Percentiles rank a stretch among this genome's conserved stretches.
phyloP scores from a whole-genome alignment of 2,113 vertebrate species.

The Phalacrocorax brasilianus region DNA sequence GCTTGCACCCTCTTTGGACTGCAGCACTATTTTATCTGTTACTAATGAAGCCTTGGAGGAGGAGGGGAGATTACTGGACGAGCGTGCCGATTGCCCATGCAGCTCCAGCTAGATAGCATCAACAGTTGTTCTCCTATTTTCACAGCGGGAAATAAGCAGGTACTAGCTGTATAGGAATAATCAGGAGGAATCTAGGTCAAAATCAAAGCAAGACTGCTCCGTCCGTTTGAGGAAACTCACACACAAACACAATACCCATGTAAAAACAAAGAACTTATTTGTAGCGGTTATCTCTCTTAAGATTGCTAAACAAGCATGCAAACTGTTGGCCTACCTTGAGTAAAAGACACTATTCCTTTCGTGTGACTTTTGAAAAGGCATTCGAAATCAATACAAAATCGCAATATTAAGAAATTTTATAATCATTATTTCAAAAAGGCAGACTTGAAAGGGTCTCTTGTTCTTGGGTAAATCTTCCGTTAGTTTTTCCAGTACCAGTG shows the following conservation, averaged over 20 bases:
- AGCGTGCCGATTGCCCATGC: neutral
- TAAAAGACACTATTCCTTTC: neutral
- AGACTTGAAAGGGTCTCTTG: slow-evolving; percentile 71
- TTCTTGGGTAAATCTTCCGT: slow-evolving; percentile 73
- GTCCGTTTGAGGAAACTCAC: slow-evolving; percentile 43
- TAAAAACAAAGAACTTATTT: slow-evolving; percentile 62
- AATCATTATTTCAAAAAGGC: slow-evolving; percentile 67
- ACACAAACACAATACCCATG: slow-evolving; percentile 35
- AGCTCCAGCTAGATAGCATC: slow-evolving; percentile 54
- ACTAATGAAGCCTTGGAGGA: neutral
- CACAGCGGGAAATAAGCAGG: slow-evolving; percentile 67
- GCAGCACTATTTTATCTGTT: neutral
- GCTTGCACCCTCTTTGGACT: neutral
- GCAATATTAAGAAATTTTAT: slow-evolving; percentile 63
- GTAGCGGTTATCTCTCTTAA: neutral
- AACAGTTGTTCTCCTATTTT: slow-evolving; percentile 71
- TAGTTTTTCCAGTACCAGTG: slow-evolving; percentile 71
- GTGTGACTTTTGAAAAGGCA: slow-evolving; percentile 44
- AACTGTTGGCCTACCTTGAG: slow-evolving; percentile 4
- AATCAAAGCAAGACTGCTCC: slow-evolving; percentile 61
- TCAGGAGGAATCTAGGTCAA: slow-evolving; percentile 69
- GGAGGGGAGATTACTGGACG: neutral
- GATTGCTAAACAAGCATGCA: neutral
- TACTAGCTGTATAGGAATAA: slow-evolving; percentile 61
- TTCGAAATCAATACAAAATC: slow-evolving; percentile 67